These are phyloP conservation scores for Drosophila meridionalis DNA, from an alignment of 2,888 invertebrate genomes.

Conservation along the genomic window DNA sequence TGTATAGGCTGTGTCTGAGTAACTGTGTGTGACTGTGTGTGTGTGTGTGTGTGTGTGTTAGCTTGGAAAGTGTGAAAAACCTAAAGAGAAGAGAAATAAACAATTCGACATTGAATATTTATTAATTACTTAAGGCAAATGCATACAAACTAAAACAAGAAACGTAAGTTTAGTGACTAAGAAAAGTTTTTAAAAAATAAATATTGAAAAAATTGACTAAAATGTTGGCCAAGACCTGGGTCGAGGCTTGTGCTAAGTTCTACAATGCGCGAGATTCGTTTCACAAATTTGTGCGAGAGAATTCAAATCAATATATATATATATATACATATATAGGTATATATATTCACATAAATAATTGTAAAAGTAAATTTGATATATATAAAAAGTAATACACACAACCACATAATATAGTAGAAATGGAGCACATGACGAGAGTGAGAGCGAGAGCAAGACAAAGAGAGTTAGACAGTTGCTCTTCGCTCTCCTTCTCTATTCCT, in stretches of 20 bases:
- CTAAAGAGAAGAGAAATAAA: slow-evolving; percentile 7
- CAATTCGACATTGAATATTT: slow-evolving; percentile 50
- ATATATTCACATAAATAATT: slow-evolving; percentile 19
- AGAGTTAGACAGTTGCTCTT: neutral
- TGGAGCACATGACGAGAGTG: slow-evolving; percentile 42
- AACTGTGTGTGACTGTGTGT: slow-evolving; percentile 29
- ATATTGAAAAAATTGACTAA: slow-evolving; percentile 59
- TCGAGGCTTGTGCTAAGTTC: slow-evolving; percentile 46
- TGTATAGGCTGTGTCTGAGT: slow-evolving; percentile 70
- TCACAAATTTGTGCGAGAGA: slow-evolving; percentile 57
- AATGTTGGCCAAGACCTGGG: slow-evolving; percentile 51
- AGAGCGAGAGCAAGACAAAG: neutral
- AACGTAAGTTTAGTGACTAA: slow-evolving; percentile 57
- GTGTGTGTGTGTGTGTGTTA: slow-evolving; percentile 19
- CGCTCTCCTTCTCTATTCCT: neutral
- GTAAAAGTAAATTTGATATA: slow-evolving; percentile 51
- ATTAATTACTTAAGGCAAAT: slow-evolving; percentile 33
- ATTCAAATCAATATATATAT: slow-evolving; percentile 36
- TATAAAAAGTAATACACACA: slow-evolving; percentile 77
- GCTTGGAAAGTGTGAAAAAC: neutral
- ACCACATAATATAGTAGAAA: slow-evolving; percentile 73
- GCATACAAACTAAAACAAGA: slow-evolving; percentile 8
- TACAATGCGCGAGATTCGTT: slow-evolving; percentile 61
- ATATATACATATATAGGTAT: neutral
- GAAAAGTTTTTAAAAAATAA: slow-evolving; percentile 56